Evolutionary conservation across 2,797 vertebrate genomes (phyloP).

Genomic region (Bovichtus diacanthus): DNA sequence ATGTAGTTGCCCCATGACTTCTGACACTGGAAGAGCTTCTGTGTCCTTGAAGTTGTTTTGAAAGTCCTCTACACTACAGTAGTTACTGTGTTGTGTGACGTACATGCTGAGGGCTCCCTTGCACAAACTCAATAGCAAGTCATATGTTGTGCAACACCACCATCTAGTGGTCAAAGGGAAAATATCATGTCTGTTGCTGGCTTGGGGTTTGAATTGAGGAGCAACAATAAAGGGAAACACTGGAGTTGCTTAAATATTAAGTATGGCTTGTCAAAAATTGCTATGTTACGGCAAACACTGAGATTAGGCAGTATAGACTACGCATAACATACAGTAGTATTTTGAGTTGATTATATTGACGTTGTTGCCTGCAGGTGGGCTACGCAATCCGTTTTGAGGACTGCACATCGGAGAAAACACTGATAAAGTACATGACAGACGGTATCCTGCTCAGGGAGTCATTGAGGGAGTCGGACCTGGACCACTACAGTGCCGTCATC

Average conservation of each 20-base stretch:
- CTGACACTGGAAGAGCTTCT: not conserved
- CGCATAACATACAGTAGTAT: not conserved
- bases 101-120: not conserved
- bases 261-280: not conserved
- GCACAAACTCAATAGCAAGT: not conserved
- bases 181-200: not conserved
- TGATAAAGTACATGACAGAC: constrained; percentile 99
- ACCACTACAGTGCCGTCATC: constrained; percentile 98
- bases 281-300: not conserved
- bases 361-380: constrained; percentile 87
- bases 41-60: not conserved
- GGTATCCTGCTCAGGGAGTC: constrained; percentile 98
- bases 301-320: not conserved
- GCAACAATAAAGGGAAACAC: not conserved
- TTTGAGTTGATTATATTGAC: not conserved
- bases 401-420: constrained; percentile 95
- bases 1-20: not conserved
- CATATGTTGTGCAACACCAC: constrained; percentile 39
- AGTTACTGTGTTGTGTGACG: not conserved
- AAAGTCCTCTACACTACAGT: not conserved
- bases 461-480: constrained; percentile 95
- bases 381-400: constrained; percentile 99
- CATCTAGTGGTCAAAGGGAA: constrained; percentile 72
- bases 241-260: not conserved
- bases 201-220: not conserved